Percentiles rank a stretch among this genome's conserved stretches.
phyloP scores from a whole-genome alignment of 1,140 invertebrate species.

The Aphelinus atriplicis region DNA sequence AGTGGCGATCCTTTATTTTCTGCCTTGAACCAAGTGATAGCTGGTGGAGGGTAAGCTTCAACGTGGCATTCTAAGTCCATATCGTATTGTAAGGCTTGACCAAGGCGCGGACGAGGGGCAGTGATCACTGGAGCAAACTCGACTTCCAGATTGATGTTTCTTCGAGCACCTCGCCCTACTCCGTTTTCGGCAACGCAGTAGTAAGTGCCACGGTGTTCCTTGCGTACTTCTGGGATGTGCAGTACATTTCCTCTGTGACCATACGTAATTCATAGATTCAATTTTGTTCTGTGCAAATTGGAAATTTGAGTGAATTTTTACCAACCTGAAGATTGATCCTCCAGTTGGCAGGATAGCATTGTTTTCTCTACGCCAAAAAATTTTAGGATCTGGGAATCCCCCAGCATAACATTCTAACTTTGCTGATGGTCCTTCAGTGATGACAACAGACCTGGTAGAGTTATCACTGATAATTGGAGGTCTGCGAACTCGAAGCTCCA shows the following conservation, averaged over 20 bases:
- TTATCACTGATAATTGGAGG: conserved; percentile 93
- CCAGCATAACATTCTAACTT: conserved; percentile 88
- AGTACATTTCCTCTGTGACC: conserved; percentile 83
- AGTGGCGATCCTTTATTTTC: conserved; percentile 69
- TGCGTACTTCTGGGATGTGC: conserved; percentile 81
- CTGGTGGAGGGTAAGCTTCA: conserved; percentile 90
- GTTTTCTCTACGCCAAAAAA: conserved; percentile 92
- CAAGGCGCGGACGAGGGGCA: conserved; percentile 81
- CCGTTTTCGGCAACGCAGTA: conserved; percentile 94
- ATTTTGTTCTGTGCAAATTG: neutral
- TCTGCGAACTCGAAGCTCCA: conserved; percentile 83
- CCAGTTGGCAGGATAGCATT: conserved; percentile 92
- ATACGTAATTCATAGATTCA: neutral
- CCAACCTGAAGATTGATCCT: conserved; percentile 77
- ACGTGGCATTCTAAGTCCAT: conserved; percentile 93
- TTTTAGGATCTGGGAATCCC: conserved; percentile 82
- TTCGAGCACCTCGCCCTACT: conserved; percentile 82
- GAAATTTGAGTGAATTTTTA: neutral
- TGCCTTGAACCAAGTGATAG: conserved; percentile 88
- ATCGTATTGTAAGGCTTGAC: conserved; percentile 90
- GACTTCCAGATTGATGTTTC: conserved; percentile 90
- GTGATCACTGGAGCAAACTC: conserved; percentile 88
- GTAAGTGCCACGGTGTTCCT: conserved; percentile 91
- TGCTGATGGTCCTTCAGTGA: conserved; percentile 82
- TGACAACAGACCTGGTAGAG: conserved; percentile 86